Conservation (phyloP, 2,888 invertebrate genomes). For the Amblyjoppa proteus region DNA sequence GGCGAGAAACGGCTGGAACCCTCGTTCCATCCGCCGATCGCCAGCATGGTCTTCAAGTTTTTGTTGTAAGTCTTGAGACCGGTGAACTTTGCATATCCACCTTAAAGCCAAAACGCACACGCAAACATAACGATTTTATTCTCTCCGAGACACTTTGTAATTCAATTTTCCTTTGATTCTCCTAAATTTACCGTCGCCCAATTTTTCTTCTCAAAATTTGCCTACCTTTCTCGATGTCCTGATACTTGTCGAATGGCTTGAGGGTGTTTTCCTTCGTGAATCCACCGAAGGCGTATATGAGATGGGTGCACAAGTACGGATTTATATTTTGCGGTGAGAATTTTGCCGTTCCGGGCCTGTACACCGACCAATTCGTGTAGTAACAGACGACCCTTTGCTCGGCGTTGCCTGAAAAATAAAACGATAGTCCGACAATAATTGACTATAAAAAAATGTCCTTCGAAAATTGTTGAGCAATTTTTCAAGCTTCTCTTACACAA, state of each 20-base stretch:
- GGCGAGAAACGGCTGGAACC: conserved; percentile 95
- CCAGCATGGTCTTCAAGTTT: conserved; percentile 94
- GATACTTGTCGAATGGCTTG: conserved; percentile 97
- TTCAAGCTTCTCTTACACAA: no score
- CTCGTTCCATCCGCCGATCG: conserved; percentile 98
- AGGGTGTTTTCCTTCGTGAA: conserved; percentile 96
- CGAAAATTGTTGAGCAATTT: no score
- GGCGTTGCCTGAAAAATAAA: conserved; percentile 82
- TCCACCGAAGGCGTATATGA: conserved; percentile 96
- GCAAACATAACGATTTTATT: background rate
- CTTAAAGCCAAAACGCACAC: conserved; percentile 84
- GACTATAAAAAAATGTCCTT: background rate
- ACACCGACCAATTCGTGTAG: conserved; percentile 97
- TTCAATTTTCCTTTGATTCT: background rate
- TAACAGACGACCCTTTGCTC: conserved; percentile 95
- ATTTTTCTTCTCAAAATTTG: background rate
- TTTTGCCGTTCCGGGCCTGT: conserved; percentile 95
- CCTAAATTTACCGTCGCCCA: no score
- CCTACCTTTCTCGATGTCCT: conserved; percentile 97
- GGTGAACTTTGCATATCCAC: conserved; percentile 97
- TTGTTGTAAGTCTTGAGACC: conserved; percentile 97
- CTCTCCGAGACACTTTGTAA: no score
- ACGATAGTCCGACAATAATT: background rate
- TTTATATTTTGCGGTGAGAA: conserved; percentile 97
- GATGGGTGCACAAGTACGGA: conserved; percentile 97